phyloP scores from a whole-genome alignment of 2,888 invertebrate species.

The Caenorhabditis imperialis region DNA sequence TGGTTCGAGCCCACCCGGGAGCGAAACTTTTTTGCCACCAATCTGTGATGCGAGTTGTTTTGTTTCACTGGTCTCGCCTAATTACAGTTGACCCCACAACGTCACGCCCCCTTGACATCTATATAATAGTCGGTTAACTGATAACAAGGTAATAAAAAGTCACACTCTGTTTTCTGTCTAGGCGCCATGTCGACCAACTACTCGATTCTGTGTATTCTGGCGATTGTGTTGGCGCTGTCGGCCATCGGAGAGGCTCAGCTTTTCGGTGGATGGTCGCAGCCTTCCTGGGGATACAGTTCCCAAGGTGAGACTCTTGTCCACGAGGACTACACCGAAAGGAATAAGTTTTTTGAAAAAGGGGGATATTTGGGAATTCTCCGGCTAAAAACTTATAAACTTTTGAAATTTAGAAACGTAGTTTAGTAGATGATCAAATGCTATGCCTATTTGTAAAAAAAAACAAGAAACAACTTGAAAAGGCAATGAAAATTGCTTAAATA shows the following conservation, averaged over 20 bases:
- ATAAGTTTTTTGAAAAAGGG: too few species aligned
- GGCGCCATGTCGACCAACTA: constrained; percentile 44
- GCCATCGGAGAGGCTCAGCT: constrained; percentile 40
- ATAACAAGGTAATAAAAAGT: neutral
- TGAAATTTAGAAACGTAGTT: too few species aligned
- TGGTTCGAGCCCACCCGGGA: constrained; percentile 78
- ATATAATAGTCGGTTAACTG: too few species aligned
- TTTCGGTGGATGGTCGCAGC: constrained; percentile 53
- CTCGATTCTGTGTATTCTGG: constrained; percentile 37
- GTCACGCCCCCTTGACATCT: constrained; percentile 2
- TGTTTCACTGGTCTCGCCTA: constrained; percentile 4
- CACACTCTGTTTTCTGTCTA: neutral
- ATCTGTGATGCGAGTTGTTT: too few species aligned
- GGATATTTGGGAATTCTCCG: too few species aligned
- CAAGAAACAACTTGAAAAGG: too few species aligned
- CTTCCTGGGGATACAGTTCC: constrained; percentile 51
- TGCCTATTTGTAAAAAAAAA: too few species aligned
- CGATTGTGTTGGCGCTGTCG: constrained; percentile 46
- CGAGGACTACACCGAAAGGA: too few species aligned
- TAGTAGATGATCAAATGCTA: too few species aligned
- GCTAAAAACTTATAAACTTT: too few species aligned
- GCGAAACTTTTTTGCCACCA: constrained; percentile 57
- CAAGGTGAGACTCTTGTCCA: too few species aligned
- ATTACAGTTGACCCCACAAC: constrained; percentile 3
- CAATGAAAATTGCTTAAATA: too few species aligned